Base-by-base conservation (phyloP, 2,113 vertebrate genomes). In the Cyprinodon tularosa region DNA sequence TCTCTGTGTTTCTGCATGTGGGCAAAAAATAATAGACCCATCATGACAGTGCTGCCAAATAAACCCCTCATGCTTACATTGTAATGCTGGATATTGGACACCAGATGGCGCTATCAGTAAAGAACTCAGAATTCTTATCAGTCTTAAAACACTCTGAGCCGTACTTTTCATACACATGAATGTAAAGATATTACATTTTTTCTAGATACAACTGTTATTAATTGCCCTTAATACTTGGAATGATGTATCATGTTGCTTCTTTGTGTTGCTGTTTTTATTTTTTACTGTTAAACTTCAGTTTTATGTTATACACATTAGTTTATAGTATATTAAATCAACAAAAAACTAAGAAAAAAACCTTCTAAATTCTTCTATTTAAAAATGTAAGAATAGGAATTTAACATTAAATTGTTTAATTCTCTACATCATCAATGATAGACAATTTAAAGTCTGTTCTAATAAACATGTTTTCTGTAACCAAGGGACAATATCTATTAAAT, bases 31-130 rank as follows among this genome's bases (percentile, higher is more conserved):
- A 29, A 1, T 29, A 29, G 29, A 29, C 29, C 29, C 29, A 29
- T 29, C 29, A 29, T 29, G 29, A 29, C 29, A n/a, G 17, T 9
- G 20, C 50, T 57, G 17, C 20, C 20, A 62, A 36, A 36, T 14
- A 37, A 62, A 36, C 14, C 36, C 60, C 4, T 17, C 4, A 38
- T 0, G 10, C 50, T 57, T 10, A 9, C 36, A 47, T 14, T 20
- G 65, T 66, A 45, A n/a, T 79, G 77, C 38, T 14, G 12, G 6
- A 4, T 0, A 4, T 74, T 15, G 45, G 76, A 72, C 92, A 87
- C 85, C 86, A 91, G 92, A 81, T 82, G 90, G 82, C 80, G n/a
- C 66, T 83, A 77, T 90, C 81, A 78, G 44, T 72, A 80, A 83
- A 71, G 80, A 73, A 57, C 62, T 10, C n/a, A 39, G 17, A 20